These are phyloP conservation scores for Ctena decussata DNA, from an alignment of 2,888 invertebrate genomes.

Conservation along the genomic window DNA sequence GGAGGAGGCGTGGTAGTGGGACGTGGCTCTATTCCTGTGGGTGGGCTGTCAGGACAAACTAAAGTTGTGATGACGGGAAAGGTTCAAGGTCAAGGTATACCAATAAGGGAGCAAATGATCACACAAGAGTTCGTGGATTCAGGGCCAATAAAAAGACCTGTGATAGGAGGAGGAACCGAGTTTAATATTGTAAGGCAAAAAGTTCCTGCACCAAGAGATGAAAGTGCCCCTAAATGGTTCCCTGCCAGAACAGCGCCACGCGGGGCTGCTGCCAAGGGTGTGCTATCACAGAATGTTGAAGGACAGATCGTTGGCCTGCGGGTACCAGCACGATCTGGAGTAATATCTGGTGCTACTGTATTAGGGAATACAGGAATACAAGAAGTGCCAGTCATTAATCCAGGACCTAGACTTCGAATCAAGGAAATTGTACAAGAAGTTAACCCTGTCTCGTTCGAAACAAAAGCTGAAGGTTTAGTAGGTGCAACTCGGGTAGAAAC, in stretches of 20 bases:
- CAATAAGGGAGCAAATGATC: background rate
- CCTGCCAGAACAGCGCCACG: constrained; percentile 49
- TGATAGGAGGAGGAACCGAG: background rate
- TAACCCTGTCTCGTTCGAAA: constrained; percentile 45
- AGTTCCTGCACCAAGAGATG: background rate
- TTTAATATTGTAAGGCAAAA: constrained; percentile 1
- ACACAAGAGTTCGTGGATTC: background rate
- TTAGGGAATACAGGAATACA: constrained; percentile 16
- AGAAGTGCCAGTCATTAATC: constrained; percentile 34
- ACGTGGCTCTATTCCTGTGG: background rate
- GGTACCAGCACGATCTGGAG: constrained; percentile 26
- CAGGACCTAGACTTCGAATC: constrained; percentile 33
- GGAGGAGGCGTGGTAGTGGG: background rate
- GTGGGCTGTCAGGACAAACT: background rate
- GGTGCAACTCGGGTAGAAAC: constrained; percentile 4
- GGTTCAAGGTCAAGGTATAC: background rate
- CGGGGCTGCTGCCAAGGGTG: constrained; percentile 47
- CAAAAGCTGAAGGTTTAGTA: background rate
- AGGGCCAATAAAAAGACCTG: background rate
- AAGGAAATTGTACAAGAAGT: constrained; percentile 53
- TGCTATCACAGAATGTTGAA: constrained; percentile 18
- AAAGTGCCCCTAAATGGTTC: background rate
- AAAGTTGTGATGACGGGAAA: background rate
- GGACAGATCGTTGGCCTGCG: constrained; percentile 48
- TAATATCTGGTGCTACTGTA: constrained; percentile 49